Conservation (phyloP, 1,140 invertebrate species). For the Drosophila serrata region DNA sequence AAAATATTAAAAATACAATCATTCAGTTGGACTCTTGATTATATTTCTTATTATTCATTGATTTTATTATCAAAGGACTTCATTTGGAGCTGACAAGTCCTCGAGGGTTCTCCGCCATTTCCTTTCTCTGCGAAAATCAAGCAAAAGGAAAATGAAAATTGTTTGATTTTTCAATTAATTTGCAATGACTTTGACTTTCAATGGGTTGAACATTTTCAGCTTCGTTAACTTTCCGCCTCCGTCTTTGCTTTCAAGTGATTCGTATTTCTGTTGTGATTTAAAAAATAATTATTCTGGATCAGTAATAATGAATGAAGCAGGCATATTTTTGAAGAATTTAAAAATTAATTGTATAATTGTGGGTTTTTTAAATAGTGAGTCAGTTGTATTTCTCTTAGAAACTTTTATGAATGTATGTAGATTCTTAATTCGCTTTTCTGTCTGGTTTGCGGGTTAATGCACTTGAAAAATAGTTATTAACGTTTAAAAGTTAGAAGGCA, state of each 20-base stretch:
- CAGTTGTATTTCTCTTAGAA: background rate
- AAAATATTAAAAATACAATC: background rate
- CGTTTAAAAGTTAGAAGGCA: background rate
- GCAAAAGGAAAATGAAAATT: constrained; percentile 17
- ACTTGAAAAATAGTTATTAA: background rate
- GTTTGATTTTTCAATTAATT: constrained; percentile 48
- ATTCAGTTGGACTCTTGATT: background rate
- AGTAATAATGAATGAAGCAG: background rate
- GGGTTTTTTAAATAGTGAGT: background rate
- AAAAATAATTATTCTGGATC: background rate
- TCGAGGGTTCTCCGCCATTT: background rate
- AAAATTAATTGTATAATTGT: background rate
- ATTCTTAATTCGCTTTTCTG: background rate
- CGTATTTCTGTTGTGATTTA: background rate
- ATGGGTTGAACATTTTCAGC: constrained; percentile 34
- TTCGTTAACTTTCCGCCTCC: constrained; percentile 9
- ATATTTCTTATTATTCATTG: constrained; percentile 33
- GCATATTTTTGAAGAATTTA: background rate
- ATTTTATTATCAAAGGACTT: constrained; percentile 35
- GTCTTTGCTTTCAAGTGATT: background rate
- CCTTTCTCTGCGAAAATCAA: background rate
- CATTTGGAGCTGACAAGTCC: background rate
- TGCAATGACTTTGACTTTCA: constrained; percentile 49
- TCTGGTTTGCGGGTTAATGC: constrained; percentile 2
- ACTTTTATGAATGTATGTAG: constrained; percentile 37